Evolutionary conservation across 2,113 vertebrate species (phyloP), one percentile per base, ranked within the genome.

Genomic region (Urocolius indicus): DNA sequence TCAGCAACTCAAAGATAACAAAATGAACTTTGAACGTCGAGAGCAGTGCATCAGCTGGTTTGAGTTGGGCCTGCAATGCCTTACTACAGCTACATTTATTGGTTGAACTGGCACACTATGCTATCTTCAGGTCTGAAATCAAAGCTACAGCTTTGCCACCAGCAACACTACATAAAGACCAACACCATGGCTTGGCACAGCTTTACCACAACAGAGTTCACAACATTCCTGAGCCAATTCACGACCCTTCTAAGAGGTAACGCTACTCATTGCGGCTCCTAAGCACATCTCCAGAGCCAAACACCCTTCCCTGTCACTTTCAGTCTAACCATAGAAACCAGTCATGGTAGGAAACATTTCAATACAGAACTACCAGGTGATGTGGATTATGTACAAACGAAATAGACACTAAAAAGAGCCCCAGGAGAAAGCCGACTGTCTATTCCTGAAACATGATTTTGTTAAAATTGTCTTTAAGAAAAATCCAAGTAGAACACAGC

Each of bases 81-180:
- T 63, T 17, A 16, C 65, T 55, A 67, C 23, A 81, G 32, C 9
- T n/a, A 18, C 12, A 14, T 30, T 58, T 48, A 61, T 1, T 22
- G 11, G 0, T 10, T 76, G 32, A 22, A 67, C 4, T 3, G 59
- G 38, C 26, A 41, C 0, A 0, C 48, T 27, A 3, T 3, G 13
- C 41, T 5, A 5, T 20, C 55, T 77, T 57, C 26, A 65, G 75
- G n/a, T 11, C 8, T 15, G 29, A 67, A 81, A 84, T 1, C 0
- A 0, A 65, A 73, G 45, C 2, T 21, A 13, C 32, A 36, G 16
- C 45, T 90, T 55, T 62, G 68, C 41, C 59, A 68, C 24, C 21
- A 68, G 49, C 20, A 55, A 9, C 26, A 22, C 51, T 34, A 8
- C 2, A 30, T 12, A 29, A 38, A 90, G 23, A 71, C 6, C 41